Base-by-base conservation (phyloP, 2,888 invertebrate genomes). In the Trissonchulus sp. region DNA sequence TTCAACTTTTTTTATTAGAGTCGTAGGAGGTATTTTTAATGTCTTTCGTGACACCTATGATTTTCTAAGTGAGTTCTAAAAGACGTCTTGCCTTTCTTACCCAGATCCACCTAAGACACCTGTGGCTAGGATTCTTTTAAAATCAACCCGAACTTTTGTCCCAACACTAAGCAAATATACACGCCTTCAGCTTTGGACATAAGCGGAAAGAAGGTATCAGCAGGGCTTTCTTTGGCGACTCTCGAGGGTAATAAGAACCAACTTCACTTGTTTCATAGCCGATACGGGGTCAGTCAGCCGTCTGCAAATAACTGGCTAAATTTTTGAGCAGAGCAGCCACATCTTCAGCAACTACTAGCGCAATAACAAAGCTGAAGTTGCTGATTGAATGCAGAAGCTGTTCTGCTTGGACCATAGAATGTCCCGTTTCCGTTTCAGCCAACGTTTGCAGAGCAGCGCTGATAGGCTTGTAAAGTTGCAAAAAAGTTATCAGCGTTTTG, bases 311-410 rank as follows among this genome's bases (percentile, higher is more conserved):
- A 60, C 18, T 60, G 60, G 60, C 60, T 18, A 60, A 18, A 18
- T 18, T 65, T 34, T 65, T 65, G 8, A 65, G 65, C 31, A 65
- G 65, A 34, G 15, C 30, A 65, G 65, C 65, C 3, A 65, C 65
- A 28, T 65, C n/a, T 65, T 65, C 65, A 15, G 31, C 65, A 65
- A 65, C 30, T 28, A 34, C 65, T 31, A 65, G 30, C 8, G 65
- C 30, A 65, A 28, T 28, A 28, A 65, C n/a, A 34, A 65, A 65
- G 65, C 15, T 18, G 65, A 65, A 65, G 8, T 8, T 15, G 8
- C 3, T 18, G 30, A 65, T 34, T 18, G 65, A 65, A 65, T 8
- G 3, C 8, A 28, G n/a, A 15, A 65, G 65, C 30, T 65, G 65
- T 34, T 65, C 65, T 31, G 65, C 65, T 28, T 65, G 31, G 3